phyloP scores from a whole-genome alignment of 2,113 vertebrate species.

The Thinocorus orbignyianus region DNA sequence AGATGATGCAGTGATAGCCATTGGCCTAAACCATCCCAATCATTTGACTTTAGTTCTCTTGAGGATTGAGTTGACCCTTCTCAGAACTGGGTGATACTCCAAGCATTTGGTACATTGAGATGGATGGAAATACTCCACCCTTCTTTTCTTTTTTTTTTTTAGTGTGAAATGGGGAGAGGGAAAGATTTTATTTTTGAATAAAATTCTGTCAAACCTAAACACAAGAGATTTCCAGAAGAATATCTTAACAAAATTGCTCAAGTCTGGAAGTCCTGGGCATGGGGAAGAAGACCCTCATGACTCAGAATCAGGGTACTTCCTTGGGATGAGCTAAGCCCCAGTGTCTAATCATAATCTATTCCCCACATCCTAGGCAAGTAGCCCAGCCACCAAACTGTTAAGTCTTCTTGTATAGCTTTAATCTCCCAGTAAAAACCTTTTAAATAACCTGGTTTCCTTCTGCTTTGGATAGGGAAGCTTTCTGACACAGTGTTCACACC shows the following conservation, averaged over 20 bases:
- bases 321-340: neutral
- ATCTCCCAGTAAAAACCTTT: neutral
- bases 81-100: neutral
- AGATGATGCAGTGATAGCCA: neutral
- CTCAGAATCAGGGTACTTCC: too few species aligned
- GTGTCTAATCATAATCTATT: neutral
- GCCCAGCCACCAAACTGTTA: neutral
- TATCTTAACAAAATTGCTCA: neutral
- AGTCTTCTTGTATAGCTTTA: neutral
- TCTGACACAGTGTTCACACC: neutral
- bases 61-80: neutral
- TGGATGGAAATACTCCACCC: neutral
- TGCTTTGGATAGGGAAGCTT: neutral
- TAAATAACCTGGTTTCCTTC: neutral
- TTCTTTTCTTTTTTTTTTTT: neutral
- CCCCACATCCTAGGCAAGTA: neutral
- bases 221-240: neutral
- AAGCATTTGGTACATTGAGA: neutral
- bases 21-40: too few species aligned
- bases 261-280: neutral
- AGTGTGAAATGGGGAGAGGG: neutral
- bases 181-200: neutral
- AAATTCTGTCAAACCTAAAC: neutral
- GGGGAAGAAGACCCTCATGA: neutral
- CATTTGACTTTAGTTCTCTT: neutral